Conservation (phyloP, 2,888 invertebrate genomes). For the Mechanitis mazaeus region DNA sequence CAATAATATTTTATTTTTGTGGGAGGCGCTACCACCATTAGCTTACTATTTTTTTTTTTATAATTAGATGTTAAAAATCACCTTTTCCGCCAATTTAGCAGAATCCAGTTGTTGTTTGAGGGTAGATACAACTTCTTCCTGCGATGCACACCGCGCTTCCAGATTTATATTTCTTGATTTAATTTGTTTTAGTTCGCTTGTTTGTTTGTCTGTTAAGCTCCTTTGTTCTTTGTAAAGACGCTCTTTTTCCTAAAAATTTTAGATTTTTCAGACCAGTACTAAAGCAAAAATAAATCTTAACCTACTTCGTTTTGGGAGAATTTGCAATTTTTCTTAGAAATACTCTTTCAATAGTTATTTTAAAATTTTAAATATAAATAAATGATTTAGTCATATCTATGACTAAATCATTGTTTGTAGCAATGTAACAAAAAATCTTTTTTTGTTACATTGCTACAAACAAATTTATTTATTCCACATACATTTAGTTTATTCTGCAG, state of each 20-base stretch:
- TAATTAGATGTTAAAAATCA: constrained; percentile 22
- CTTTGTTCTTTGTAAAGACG: constrained; percentile 55
- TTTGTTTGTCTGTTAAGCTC: constrained; percentile 47
- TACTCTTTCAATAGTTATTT: too few relatives aligned
- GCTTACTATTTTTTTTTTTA: not conserved
- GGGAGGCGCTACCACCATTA: constrained; percentile 6
- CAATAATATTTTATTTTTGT: too few relatives aligned
- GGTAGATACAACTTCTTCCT: constrained; percentile 42
- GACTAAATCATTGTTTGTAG: too few relatives aligned
- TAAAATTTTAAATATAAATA: too few relatives aligned
- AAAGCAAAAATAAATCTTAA: too few relatives aligned
- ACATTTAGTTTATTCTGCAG: constrained; percentile 48
- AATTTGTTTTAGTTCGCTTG: constrained; percentile 38
- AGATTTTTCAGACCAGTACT: too few relatives aligned
- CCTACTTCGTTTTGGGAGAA: too few relatives aligned
- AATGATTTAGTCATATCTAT: too few relatives aligned
- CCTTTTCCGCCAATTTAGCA: constrained; percentile 53
- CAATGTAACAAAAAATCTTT: too few relatives aligned
- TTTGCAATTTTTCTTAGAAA: too few relatives aligned
- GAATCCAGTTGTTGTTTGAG: constrained; percentile 49
- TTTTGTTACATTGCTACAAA: not conserved
- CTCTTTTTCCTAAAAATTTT: constrained; percentile 54
- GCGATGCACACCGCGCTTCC: constrained; percentile 45
- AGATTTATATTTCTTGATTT: constrained; percentile 34
- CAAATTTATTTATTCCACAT: constrained; percentile 21